Conservation (phyloP, 2,888 invertebrate genomes). For the Agrenia bidenticulata region DNA sequence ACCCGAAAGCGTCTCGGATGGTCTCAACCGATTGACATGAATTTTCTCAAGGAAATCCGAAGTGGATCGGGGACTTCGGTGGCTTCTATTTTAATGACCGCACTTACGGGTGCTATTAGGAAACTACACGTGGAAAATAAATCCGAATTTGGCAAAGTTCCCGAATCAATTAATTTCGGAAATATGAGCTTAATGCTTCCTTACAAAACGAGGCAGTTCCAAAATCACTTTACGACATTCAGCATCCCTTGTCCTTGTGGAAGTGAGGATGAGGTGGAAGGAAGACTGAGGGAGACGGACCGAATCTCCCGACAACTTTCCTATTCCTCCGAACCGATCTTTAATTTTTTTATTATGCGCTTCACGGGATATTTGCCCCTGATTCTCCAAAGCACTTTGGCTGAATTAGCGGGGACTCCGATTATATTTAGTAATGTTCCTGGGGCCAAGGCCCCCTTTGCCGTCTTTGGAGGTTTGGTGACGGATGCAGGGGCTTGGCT, state of each 20-base stretch:
- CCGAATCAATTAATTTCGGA: conserved; percentile 33
- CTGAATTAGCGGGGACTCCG: conserved; percentile 43
- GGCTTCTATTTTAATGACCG: conserved; percentile 37
- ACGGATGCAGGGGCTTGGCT: conserved; percentile 46
- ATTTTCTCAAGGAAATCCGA: conserved; percentile 42
- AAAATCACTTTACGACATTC: conserved; percentile 48
- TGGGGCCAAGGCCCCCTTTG: conserved; percentile 37
- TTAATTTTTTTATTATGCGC: conserved; percentile 46
- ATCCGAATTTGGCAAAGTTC: background rate
- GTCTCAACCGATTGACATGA: conserved; percentile 36
- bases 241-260: conserved; percentile 42
- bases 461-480: conserved; percentile 39
- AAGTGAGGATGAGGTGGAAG: conserved; percentile 19
- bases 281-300: conserved; percentile 36
- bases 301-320: conserved; percentile 22
- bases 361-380: conserved; percentile 43
- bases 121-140: background rate
- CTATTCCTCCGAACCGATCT: conserved; percentile 43
- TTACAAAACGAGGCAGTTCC: conserved; percentile 38
- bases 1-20: conserved; percentile 39
- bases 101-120: conserved; percentile 33
- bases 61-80: conserved; percentile 33
- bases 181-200: conserved; percentile 46
- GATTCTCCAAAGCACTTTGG: conserved; percentile 31
- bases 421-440: conserved; percentile 49